Evolutionary conservation across 2,888 invertebrate genomes (phyloP).

Genomic region (Pristionchus arcanus): DNA sequence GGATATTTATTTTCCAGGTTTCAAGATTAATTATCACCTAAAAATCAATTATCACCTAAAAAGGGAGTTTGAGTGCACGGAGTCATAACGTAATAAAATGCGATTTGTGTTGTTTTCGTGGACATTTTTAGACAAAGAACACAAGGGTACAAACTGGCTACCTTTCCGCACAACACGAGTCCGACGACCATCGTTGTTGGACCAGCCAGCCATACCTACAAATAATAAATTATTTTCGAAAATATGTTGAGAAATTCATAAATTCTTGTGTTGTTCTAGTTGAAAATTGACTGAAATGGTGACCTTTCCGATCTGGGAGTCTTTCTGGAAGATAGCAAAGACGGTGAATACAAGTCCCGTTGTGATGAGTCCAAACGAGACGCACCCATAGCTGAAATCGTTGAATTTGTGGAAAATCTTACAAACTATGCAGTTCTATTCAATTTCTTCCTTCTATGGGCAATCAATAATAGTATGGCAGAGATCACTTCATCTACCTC

Average conservation of each 20-base stretch:
- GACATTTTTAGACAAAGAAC: background rate
- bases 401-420: background rate
- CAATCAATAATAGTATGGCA: no score
- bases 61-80: no score
- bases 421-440: background rate
- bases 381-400: conserved; percentile 77
- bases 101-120: no score
- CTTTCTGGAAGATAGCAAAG: conserved; percentile 79
- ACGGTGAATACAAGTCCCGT: conserved; percentile 79
- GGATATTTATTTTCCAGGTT: background rate
- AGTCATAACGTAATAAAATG: background rate
- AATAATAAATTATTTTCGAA: background rate
- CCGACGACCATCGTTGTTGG: conserved; percentile 78
- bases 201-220: conserved; percentile 74
- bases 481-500: background rate
- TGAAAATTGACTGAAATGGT: background rate
- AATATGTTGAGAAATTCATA: background rate
- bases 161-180: conserved; percentile 77
- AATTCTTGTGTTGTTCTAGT: background rate
- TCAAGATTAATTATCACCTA: no score
- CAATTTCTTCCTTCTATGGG: no score
- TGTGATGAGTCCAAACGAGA: conserved; percentile 76
- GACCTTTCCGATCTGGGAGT: conserved; percentile 78
- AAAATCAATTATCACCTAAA: conserved; percentile 78
- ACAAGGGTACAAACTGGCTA: conserved; percentile 54